Evolutionary conservation across 2,888 invertebrate species (phyloP), one percentile per base, ranked within the genome.

Genomic region (Listrodromus nycthemerus): DNA sequence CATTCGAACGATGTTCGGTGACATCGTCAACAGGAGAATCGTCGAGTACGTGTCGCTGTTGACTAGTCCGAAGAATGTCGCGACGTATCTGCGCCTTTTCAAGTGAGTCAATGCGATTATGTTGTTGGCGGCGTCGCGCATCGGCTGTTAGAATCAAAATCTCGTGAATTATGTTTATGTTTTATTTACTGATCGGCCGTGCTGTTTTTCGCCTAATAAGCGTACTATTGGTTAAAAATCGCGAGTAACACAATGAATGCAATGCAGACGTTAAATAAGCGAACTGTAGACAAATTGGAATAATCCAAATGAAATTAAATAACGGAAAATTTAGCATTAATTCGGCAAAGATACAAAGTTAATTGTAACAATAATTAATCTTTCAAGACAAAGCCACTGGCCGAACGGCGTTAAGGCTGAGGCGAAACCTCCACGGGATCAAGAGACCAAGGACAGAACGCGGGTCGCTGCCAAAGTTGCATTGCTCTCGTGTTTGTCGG

Each of bases 61-160:
- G 89, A 98, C 98, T 0, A 97, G 98, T 86, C 97, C 98, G 0
- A 96, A 97, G 85, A 97, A 97, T 91, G 97, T 98, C 63, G 97
- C 98, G 0, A 97, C 97, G 90, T 98, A 98, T 93, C 94, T 98
- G 82, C 96, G 96, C 92, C 95, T 96, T 37, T 97, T 98, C 91
- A 97, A 97, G 98, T 98, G 92, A 95, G 96, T 94, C 58, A 21
- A 58, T 61, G 65, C 6, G 37, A 69, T 65, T 24, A 41, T 41
- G 13, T 41, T 41, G 41, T 13, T 13, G 41, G 13, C 41, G 41
- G 3, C 41, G 41, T 41, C 41, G 33, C 33, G 7, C 33, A 8
- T 30, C 30, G 4, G 6, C 30, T 6, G 30, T 6, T 30, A 6
- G 0, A 30, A 30, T 30, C 10, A 10, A 2, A 41, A 2, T 41